These are phyloP conservation scores for Apotomis capreana DNA, from an alignment of 2,888 invertebrate species.

Conservation along the genomic window DNA sequence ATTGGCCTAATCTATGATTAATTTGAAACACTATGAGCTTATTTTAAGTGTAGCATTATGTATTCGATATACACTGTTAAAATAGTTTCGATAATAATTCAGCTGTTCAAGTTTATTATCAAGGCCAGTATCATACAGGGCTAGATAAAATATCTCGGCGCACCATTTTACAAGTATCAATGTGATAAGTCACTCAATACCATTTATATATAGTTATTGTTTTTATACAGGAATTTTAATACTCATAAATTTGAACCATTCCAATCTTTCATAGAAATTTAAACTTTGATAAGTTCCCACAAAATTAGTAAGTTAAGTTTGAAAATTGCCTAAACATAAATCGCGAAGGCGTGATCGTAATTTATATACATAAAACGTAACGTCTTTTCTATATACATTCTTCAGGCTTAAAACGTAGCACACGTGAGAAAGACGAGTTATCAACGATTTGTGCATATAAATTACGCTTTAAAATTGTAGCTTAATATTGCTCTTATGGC, in stretches of 20 bases:
- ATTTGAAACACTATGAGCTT: conserved; percentile 71
- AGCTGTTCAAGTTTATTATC: conserved; percentile 15
- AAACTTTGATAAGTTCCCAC: conserved; percentile 19
- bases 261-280: conserved; percentile 59
- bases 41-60: conserved; percentile 66
- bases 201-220: conserved; percentile 50
- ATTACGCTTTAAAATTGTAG: conserved; percentile 43
- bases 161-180: conserved; percentile 35
- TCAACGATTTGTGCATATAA: too few species aligned
- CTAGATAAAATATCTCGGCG: conserved; percentile 31
- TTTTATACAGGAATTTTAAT: conserved; percentile 72
- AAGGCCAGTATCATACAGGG: conserved; percentile 19
- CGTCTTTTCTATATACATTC: too few species aligned
- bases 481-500: conserved; percentile 58
- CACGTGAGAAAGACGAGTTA: too few species aligned
- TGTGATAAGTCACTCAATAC: conserved; percentile 38
- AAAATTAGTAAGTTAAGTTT: conserved; percentile 38
- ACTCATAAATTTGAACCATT: conserved; percentile 73
- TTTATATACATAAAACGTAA: too few species aligned
- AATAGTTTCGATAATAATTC: conserved; percentile 13
- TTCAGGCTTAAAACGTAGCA: too few species aligned
- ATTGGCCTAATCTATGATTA: conserved; percentile 72
- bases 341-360: not conserved
- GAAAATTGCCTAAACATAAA: conserved; percentile 33
- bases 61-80: conserved; percentile 40